Conservation (phyloP, 2,888 invertebrate species). For the Drosophila antonietae region DNA sequence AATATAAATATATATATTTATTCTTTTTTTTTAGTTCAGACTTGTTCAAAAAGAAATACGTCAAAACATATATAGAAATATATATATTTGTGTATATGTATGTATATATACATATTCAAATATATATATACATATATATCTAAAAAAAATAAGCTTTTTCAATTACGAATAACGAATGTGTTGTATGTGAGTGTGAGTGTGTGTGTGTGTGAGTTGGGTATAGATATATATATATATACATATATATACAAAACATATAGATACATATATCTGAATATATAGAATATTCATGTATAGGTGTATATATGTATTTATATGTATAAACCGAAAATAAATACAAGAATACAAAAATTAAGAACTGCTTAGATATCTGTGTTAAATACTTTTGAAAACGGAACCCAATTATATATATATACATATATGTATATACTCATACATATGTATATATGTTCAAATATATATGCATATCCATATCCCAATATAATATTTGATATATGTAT, state of each 20-base stretch:
- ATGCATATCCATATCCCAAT: neutral
- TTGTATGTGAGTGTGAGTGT: slow-evolving; percentile 40
- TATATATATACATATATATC: slow-evolving; percentile 36
- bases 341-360: slow-evolving; percentile 24
- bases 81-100: slow-evolving; percentile 29
- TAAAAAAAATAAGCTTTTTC: slow-evolving; percentile 52
- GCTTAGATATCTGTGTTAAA: slow-evolving; percentile 50
- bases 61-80: slow-evolving; percentile 31
- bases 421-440: slow-evolving; percentile 8
- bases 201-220: slow-evolving; percentile 36
- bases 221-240: slow-evolving; percentile 14
- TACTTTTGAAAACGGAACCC: slow-evolving; percentile 39
- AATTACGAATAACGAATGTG: slow-evolving; percentile 54
- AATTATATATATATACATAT: slow-evolving; percentile 27
- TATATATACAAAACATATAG: slow-evolving; percentile 3
- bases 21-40: slow-evolving; percentile 51
- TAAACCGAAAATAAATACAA: slow-evolving; percentile 5
- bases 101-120: slow-evolving; percentile 32
- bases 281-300: slow-evolving; percentile 10
- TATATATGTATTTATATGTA: slow-evolving; percentile 5
- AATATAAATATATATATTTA: neutral
- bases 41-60: slow-evolving; percentile 40
- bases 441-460: slow-evolving; percentile 18
- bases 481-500: slow-evolving; percentile 3
- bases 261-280: slow-evolving; percentile 11